Percentiles rank a stretch among this genome's conserved stretches.
Conservation (phyloP, 2,113 vertebrate genomes). For the Neolamprologus kungweensis region DNA sequence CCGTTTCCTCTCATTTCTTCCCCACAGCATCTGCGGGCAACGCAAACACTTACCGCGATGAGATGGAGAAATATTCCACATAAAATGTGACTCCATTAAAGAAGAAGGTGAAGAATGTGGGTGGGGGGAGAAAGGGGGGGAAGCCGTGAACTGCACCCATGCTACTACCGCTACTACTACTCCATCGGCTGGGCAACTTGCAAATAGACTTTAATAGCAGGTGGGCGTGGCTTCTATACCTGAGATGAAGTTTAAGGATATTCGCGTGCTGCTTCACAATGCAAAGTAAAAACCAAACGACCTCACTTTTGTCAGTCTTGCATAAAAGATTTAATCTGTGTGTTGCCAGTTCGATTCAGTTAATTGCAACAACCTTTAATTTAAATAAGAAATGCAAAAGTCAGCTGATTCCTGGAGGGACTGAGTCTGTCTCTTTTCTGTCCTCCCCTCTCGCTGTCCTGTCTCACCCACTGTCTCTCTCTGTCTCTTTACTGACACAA, state of each 20-base stretch:
- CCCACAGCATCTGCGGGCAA: background rate
- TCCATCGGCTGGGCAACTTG: too few species aligned
- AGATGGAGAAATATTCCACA: slow-evolving; percentile 34
- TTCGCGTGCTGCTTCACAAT: background rate
- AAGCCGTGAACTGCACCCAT: too few species aligned
- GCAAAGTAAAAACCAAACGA: background rate
- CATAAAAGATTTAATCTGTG: fast-evolving
- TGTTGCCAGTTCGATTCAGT: fast-evolving
- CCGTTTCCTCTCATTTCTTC: background rate
- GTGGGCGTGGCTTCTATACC: background rate
- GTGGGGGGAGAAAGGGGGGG: too few species aligned
- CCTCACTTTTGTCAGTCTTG: background rate
- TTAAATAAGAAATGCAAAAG: background rate
- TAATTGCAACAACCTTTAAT: background rate
- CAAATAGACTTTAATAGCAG: background rate
- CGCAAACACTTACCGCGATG: slow-evolving; percentile 61
- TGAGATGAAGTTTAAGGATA: background rate
- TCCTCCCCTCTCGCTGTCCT: slow-evolving; percentile 4
- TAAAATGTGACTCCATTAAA: slow-evolving; percentile 62
- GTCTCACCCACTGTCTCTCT: background rate
- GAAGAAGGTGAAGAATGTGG: background rate
- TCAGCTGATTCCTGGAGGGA: slow-evolving; percentile 9
- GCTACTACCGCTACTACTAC: too few species aligned
- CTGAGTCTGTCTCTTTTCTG: background rate
- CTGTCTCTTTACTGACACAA: slow-evolving; percentile 22